phyloP scores from a whole-genome alignment of 2,888 invertebrate genomes.

The Micropterix aruncella region DNA sequence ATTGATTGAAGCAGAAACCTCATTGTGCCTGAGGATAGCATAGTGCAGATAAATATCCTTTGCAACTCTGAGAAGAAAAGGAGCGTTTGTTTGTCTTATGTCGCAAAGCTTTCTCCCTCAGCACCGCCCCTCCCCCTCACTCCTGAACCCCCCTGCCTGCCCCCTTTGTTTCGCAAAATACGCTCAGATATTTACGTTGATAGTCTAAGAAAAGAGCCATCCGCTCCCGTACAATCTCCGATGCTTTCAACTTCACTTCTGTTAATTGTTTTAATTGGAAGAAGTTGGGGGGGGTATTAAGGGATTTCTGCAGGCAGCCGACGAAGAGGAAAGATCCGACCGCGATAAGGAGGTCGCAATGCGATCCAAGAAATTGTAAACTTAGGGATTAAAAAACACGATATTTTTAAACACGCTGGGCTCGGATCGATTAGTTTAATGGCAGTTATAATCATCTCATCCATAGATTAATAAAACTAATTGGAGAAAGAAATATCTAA shows the following conservation, averaged over 20 bases:
- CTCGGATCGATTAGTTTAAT: no score
- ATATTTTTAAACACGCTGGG: no score
- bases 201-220: background rate
- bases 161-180: background rate
- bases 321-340: constrained; percentile 1
- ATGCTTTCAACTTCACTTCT: constrained; percentile 12
- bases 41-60: background rate
- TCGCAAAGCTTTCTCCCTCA: background rate
- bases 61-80: background rate
- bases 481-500: no score
- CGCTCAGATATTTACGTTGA: background rate
- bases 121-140: background rate
- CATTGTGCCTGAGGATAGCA: no score
- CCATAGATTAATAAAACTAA: no score
- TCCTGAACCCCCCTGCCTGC: background rate
- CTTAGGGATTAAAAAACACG: background rate
- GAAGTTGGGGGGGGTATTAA: constrained; percentile 13
- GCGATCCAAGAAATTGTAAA: background rate
- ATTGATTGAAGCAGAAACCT: background rate
- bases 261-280: constrained; percentile 14
- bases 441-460: no score
- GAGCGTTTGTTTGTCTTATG: background rate
- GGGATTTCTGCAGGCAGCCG: constrained; percentile 9
- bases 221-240: background rate
- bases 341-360: background rate